Evolutionary conservation across 2,113 vertebrate genomes (phyloP).

Genomic region (Semnornis frantzii): DNA sequence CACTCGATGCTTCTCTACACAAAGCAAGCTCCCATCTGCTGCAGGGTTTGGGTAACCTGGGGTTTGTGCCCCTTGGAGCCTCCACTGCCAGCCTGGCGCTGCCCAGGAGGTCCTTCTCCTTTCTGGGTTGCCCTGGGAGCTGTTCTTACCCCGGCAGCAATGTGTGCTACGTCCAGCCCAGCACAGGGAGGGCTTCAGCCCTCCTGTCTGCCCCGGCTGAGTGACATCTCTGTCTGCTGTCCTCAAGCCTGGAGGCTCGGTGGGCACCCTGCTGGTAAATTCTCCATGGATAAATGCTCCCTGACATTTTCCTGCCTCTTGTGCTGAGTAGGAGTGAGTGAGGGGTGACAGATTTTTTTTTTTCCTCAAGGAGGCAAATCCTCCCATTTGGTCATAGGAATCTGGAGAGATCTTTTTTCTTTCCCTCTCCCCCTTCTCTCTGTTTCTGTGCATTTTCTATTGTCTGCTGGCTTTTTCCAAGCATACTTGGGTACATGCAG

Average conservation of each 20-base stretch:
- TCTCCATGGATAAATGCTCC: background rate
- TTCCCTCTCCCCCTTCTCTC: background rate
- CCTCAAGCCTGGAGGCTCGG: background rate
- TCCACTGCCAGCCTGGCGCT: background rate
- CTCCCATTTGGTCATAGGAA: background rate
- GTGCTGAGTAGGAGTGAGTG: background rate
- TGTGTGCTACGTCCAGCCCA: background rate
- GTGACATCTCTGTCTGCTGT: background rate
- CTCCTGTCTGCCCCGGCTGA: background rate
- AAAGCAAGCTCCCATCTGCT: background rate
- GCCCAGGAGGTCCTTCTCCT: background rate
- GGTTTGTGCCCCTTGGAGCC: background rate
- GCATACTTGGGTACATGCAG: background rate
- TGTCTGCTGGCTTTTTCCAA: background rate
- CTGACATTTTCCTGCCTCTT: background rate
- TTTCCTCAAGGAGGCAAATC: background rate
- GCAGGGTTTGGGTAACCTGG: background rate
- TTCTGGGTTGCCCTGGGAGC: background rate
- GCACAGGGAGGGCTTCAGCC: background rate
- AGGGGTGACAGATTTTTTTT: background rate
- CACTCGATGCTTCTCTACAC: accelerated
- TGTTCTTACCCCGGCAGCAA: background rate
- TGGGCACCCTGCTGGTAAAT: accelerated
- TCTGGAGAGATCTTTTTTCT: background rate
- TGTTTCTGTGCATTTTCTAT: background rate